Evolutionary conservation across 2,888 invertebrate species (phyloP), one percentile per base, ranked within the genome.

Genomic region (Leucophora obtusa): DNA sequence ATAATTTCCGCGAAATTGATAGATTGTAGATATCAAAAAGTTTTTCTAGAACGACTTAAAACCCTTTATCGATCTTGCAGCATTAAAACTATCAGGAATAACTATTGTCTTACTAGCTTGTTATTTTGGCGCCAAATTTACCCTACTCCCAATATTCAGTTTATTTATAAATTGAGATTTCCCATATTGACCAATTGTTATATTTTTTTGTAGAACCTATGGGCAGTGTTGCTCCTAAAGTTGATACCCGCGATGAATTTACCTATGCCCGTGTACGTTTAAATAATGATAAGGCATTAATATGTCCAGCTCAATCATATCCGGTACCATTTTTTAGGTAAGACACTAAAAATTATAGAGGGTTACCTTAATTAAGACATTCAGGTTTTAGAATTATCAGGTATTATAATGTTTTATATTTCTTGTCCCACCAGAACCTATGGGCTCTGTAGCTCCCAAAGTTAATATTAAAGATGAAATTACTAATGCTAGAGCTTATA

Each of bases 381-480:
- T 75, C 74, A 74, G 82, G 73, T 18, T 14, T 58, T n/a, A 68
- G 14, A 28, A 43, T 33, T 62, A 33, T 1, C 11, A 33, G 35
- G 38, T n/a, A n/a, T 54, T 17, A 24, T 43, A 11, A 10, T 28
- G 7, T 11, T 38, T 11, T 11, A 28, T 38, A 11, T 11, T 38
- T 38, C 14, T 38, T 38, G 11, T 14, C 11, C 4, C 2, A 38
- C 10, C 87, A 91, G 91, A 92, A 84, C 91, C 92, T 9, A 90
- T 92, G 69, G 92, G 92, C 71, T 91, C 91, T 76, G 92, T 92
- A n/a, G 87, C 87, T 0, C 90, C 90, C 90, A 95, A 95, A 91
- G 94, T 95, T 88, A 93, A 94, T 72, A 92, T 94, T 76, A 90
- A 92, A 91, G 94, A 94, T 91, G 87, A 92, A 91, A 87, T 91